These are phyloP conservation scores for Papilio protenor DNA, from an alignment of 2,888 invertebrate genomes.

Conservation along the genomic window DNA sequence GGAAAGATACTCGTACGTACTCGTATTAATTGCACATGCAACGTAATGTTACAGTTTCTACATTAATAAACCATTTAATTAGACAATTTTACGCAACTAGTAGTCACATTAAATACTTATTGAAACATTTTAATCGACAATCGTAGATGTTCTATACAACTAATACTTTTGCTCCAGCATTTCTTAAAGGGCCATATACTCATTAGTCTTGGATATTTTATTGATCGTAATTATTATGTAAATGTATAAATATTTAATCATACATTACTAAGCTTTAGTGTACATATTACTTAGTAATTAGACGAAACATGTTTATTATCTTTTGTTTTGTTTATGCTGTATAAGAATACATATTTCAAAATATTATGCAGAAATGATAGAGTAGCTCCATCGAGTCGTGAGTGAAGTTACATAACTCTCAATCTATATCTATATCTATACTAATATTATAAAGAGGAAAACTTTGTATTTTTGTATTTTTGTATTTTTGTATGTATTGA, in stretches of 20 bases:
- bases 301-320: neutral
- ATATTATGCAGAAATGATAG: neutral
- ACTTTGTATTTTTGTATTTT: too few species aligned
- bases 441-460: too few species aligned
- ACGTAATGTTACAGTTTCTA: conserved; percentile 19
- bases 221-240: neutral
- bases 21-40: conserved; percentile 16
- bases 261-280: neutral
- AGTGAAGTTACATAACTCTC: conserved; percentile 13
- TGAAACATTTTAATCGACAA: neutral
- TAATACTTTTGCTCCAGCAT: neutral
- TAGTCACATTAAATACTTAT: neutral
- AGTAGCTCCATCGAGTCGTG: conserved; percentile 1
- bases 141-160: neutral
- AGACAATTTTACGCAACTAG: conserved; percentile 20
- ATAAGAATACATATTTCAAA: neutral
- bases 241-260: neutral
- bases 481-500: too few species aligned
- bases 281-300: neutral
- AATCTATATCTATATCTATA: too few species aligned
- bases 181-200: neutral
- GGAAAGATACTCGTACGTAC: conserved; percentile 25
- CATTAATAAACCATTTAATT: conserved; percentile 18
- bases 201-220: neutral
- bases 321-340: neutral